phyloP scores from a whole-genome alignment of 2,888 invertebrate genomes.

The Tribolium freemani region DNA sequence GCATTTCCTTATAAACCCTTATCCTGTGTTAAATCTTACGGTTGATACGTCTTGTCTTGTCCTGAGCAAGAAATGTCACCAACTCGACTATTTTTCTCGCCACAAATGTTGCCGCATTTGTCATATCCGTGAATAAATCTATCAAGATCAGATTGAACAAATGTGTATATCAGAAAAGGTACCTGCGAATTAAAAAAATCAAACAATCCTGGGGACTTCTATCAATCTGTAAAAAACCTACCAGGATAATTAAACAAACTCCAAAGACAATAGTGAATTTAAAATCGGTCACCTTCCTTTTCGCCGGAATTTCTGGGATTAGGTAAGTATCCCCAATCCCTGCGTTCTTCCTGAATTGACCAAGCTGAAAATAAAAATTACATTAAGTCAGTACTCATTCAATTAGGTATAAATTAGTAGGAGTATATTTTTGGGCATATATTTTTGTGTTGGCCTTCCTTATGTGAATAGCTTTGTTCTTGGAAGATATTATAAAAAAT shows the following conservation, averaged over 20 bases:
- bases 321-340: conserved; percentile 18
- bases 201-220: no score
- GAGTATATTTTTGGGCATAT: background rate
- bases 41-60: conserved; percentile 63
- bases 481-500: no score
- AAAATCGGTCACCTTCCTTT: conserved; percentile 36
- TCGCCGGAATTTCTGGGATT: conserved; percentile 40
- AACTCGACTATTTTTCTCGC: conserved; percentile 63
- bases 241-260: conserved; percentile 19
- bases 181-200: conserved; percentile 24
- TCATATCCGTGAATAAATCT: conserved; percentile 73
- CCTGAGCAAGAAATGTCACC: conserved; percentile 64
- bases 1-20: background rate
- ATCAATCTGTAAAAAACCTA: background rate
- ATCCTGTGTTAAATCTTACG: conserved; percentile 49
- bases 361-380: conserved; percentile 28
- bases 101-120: conserved; percentile 73
- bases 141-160: conserved; percentile 69
- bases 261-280: conserved; percentile 24
- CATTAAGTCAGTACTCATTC: background rate
- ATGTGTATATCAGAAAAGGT: conserved; percentile 53
- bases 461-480: no score
- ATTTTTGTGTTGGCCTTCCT: no score
- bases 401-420: no score
- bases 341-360: conserved; percentile 29